These are phyloP conservation scores for Tinamus guttatus DNA, from an alignment of 2,113 vertebrate genomes.

Conservation along the genomic window DNA sequence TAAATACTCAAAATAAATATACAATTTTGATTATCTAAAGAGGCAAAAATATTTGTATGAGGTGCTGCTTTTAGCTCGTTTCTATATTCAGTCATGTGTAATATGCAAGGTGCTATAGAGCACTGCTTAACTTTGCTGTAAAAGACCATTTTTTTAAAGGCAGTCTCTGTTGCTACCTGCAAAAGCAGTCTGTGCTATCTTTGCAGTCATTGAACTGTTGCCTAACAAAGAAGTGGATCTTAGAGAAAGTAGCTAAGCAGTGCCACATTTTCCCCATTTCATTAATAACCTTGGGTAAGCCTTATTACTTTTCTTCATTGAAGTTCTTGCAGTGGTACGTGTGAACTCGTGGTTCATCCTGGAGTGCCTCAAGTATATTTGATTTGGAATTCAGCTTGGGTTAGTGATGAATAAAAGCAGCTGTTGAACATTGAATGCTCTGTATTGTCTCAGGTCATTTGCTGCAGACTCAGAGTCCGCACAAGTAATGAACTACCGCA, in stretches of 20 bases:
- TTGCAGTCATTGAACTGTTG: not conserved
- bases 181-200: not conserved
- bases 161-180: not conserved
- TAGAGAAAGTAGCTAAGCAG: not conserved
- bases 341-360: not conserved
- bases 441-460: not conserved
- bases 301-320: not conserved
- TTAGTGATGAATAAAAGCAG: not conserved
- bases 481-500: not conserved
- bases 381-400: not conserved
- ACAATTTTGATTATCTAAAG: not conserved
- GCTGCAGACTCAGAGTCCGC: not conserved
- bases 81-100: not conserved
- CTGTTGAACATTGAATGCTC: not conserved
- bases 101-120: not conserved
- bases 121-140: not conserved
- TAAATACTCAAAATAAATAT: not conserved
- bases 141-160: not conserved
- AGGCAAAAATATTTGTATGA: not conserved
- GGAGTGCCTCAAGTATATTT: not conserved
- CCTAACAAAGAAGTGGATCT: not conserved
- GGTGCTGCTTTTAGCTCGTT: not conserved
- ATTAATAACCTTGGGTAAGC: not conserved
- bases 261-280: not conserved
- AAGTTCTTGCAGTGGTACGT: not conserved